Evolutionary conservation across 1,140 invertebrate genomes (phyloP).

Genomic region (Drosophila eugracilis): DNA sequence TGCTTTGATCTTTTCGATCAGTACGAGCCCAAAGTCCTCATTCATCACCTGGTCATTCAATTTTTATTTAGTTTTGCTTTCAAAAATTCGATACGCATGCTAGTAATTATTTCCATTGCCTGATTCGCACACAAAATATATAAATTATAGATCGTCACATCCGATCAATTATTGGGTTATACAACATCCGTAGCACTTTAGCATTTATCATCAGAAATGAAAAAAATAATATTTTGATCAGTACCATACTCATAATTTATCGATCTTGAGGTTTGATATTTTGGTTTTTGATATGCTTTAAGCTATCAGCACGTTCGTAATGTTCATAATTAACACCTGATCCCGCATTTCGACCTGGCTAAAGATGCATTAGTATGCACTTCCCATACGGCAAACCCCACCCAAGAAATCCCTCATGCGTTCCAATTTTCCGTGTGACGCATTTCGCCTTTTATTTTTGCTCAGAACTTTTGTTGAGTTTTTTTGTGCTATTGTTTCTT

Average conservation of each 20-base stretch:
- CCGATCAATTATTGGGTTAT: conserved; percentile 24
- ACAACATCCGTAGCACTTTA: conserved; percentile 18
- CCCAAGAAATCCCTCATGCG: conserved; percentile 27
- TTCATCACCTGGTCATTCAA: neutral
- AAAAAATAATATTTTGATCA: conserved; percentile 18
- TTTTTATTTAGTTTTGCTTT: neutral
- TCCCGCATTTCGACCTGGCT: conserved; percentile 22
- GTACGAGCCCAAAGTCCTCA: too few species aligned
- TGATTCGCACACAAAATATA: neutral
- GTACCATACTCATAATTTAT: conserved; percentile 18
- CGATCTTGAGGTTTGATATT: conserved; percentile 1
- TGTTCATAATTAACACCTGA: conserved; percentile 22
- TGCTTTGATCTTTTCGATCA: conserved; percentile 1
- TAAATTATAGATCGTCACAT: conserved; percentile 1
- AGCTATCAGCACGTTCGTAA: conserved; percentile 23
- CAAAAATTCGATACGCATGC: neutral
- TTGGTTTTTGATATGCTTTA: neutral
- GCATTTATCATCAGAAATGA: conserved; percentile 7
- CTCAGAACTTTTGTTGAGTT: conserved; percentile 37
- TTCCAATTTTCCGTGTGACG: conserved; percentile 55
- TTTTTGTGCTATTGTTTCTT: conserved; percentile 31
- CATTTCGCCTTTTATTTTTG: conserved; percentile 46
- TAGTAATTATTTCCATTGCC: neutral
- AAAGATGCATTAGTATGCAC: conserved; percentile 60
- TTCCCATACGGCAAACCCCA: conserved; percentile 17